Conservation (phyloP, 2,113 vertebrate species). For the Nipponia nippon region DNA sequence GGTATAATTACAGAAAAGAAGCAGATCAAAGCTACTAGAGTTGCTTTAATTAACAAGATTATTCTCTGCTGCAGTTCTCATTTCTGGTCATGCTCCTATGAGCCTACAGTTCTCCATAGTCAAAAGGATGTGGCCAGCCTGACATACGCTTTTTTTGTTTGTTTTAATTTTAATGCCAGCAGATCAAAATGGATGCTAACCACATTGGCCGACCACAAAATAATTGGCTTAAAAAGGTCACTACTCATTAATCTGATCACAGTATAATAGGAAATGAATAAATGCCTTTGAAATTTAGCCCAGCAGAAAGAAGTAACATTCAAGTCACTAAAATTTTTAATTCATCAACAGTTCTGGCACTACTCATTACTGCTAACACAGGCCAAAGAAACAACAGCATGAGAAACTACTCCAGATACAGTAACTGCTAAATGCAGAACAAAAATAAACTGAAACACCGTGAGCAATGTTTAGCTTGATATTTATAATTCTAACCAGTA, state of each 20-base stretch:
- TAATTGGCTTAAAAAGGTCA: not conserved
- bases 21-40: not conserved
- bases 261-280: not conserved
- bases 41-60: constrained; percentile 25
- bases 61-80: not conserved
- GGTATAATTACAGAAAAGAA: not conserved
- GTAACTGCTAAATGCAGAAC: not conserved
- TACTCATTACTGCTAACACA: not conserved
- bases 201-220: not conserved
- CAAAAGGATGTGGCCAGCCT: not conserved
- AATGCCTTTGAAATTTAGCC: not conserved
- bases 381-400: not conserved
- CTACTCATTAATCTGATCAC: not conserved
- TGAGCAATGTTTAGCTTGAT: not conserved
- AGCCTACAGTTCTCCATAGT: not conserved
- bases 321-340: not conserved
- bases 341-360: not conserved
- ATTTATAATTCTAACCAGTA: not conserved
- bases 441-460: not conserved
- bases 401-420: not conserved
- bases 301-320: not conserved
- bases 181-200: not conserved
- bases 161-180: not conserved
- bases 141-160: not conserved
- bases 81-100: not conserved